Percentiles rank a stretch among this genome's conserved stretches.
Evolutionary conservation across 1,140 invertebrate genomes (phyloP).

Genomic region (Belonocnema kinseyi): DNA sequence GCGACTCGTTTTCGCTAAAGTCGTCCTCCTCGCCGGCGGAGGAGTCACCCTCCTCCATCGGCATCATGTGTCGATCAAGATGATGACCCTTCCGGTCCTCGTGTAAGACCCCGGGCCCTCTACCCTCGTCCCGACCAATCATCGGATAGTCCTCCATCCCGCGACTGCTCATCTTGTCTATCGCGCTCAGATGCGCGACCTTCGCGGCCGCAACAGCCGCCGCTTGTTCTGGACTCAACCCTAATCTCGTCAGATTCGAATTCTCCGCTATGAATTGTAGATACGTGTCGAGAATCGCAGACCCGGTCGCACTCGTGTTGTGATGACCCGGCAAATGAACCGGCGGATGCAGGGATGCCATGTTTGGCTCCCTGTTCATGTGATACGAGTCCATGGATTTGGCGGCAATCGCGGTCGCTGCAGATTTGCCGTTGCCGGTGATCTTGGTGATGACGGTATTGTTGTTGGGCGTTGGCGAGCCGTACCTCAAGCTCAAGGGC

Average conservation of each 20-base stretch:
- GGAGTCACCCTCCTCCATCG: slow-evolving; percentile 49
- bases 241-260: slow-evolving; percentile 77
- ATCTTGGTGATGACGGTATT: slow-evolving; percentile 72
- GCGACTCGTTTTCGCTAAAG: slow-evolving; percentile 69
- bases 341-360: slow-evolving; percentile 59
- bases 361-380: slow-evolving; percentile 76
- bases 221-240: slow-evolving; percentile 76
- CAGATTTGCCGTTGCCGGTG: slow-evolving; percentile 54
- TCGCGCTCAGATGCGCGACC: slow-evolving; percentile 82
- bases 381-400: slow-evolving; percentile 79
- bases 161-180: slow-evolving; percentile 71
- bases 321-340: slow-evolving; percentile 65
- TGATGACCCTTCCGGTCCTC: slow-evolving; percentile 62
- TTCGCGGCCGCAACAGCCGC: slow-evolving; percentile 77
- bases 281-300: slow-evolving; percentile 88
- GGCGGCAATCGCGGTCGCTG: slow-evolving; percentile 75
- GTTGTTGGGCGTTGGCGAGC: slow-evolving; percentile 69
- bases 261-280: slow-evolving; percentile 90
- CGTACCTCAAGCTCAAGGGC: slow-evolving; percentile 72
- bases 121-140: slow-evolving; percentile 67
- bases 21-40: slow-evolving; percentile 70
- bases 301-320: slow-evolving; percentile 78
- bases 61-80: slow-evolving; percentile 48
- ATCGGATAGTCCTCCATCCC: slow-evolving; percentile 68
- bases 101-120: slow-evolving; percentile 56